A percentile compares a stretch with the other conserved stretches of the same genome.
phyloP scores from a whole-genome alignment of 2,113 vertebrate species.

The Daubentonia madagascariensis region DNA sequence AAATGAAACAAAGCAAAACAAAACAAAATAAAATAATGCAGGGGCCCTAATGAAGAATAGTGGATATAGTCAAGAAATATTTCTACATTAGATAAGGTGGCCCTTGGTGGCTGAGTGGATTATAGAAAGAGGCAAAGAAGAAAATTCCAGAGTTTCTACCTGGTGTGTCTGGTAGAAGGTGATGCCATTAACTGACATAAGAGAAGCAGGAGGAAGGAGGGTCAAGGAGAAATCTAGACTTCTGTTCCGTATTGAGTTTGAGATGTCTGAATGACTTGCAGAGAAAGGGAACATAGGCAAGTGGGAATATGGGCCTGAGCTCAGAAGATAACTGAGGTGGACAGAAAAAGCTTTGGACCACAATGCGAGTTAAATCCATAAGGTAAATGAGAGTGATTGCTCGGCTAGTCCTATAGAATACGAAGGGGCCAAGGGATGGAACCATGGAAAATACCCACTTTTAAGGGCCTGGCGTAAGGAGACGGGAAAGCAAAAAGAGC shows the following conservation, averaged over 20 bases:
- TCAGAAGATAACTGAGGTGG: background rate
- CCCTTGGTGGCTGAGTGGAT: background rate
- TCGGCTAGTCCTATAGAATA: background rate
- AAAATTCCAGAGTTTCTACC: background rate
- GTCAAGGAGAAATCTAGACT: background rate
- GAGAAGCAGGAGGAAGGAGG: background rate
- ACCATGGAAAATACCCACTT: background rate
- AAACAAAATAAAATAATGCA: background rate
- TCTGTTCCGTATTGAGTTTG: background rate
- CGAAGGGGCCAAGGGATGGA: background rate
- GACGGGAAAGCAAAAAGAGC: background rate
- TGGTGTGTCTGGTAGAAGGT: background rate
- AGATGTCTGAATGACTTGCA: background rate
- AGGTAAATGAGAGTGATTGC: background rate
- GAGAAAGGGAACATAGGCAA: background rate
- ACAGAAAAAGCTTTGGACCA: background rate
- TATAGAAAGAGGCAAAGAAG: background rate
- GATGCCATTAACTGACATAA: background rate
- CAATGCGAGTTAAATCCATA: background rate
- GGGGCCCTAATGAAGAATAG: background rate
- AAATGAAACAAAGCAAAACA: background rate
- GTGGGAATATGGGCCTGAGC: background rate
- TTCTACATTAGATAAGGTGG: background rate
- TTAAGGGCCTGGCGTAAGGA: background rate
- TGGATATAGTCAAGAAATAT: background rate